Conservation (phyloP, 2,888 invertebrate genomes). For the Eristalis arbustorum region DNA sequence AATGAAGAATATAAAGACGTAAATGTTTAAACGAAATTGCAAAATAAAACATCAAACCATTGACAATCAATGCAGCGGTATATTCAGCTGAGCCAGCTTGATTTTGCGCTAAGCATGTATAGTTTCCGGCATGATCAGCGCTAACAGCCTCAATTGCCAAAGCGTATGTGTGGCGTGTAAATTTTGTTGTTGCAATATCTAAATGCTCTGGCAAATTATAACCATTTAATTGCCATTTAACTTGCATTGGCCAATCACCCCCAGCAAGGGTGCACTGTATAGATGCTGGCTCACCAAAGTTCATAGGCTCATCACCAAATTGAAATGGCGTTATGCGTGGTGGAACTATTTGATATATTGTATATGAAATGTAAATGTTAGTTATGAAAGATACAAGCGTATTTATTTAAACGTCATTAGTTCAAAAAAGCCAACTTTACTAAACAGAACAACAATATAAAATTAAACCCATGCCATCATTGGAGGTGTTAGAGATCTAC, state of each 20-base stretch:
- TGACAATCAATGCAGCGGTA: slow-evolving; percentile 82
- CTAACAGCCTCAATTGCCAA: slow-evolving; percentile 82
- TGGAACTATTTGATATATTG: slow-evolving; percentile 81
- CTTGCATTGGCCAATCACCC: slow-evolving; percentile 82
- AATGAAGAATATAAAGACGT: slow-evolving; percentile 13
- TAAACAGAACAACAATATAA: neutral
- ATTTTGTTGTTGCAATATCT: slow-evolving; percentile 71
- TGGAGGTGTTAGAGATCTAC: neutral
- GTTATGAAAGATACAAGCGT: slow-evolving; percentile 44
- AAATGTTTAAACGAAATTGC: neutral
- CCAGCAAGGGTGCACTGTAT: slow-evolving; percentile 82
- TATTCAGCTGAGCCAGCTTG: slow-evolving; percentile 82
- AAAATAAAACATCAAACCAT: slow-evolving; percentile 81
- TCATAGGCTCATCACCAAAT: slow-evolving; percentile 87
- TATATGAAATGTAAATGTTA: slow-evolving; percentile 27
- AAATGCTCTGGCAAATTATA: slow-evolving; percentile 75
- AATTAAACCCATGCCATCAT: slow-evolving; percentile 57
- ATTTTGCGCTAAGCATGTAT: slow-evolving; percentile 83
- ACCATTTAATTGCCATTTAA: slow-evolving; percentile 83
- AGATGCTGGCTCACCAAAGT: slow-evolving; percentile 86
- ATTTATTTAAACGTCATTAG: slow-evolving; percentile 19
- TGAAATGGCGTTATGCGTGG: slow-evolving; percentile 88
- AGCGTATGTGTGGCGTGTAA: slow-evolving; percentile 74
- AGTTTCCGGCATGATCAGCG: slow-evolving; percentile 83
- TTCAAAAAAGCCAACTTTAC: slow-evolving; percentile 12